Conservation (phyloP, 2,113 vertebrate genomes). For the Campylomormyrus tamandua region DNA sequence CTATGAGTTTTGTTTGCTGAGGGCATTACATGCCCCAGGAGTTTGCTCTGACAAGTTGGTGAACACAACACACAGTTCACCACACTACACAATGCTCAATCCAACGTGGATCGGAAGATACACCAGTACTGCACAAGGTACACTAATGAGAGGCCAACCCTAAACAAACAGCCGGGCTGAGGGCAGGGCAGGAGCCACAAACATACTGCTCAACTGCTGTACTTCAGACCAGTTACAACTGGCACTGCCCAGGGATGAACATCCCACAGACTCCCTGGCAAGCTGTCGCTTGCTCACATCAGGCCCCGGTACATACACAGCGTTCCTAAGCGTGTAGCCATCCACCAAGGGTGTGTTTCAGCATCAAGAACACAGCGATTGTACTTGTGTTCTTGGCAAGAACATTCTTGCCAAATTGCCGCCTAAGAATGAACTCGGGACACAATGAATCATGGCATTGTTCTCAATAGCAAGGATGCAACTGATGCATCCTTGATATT, state of each 20-base stretch:
- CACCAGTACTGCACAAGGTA: background rate
- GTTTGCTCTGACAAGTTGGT: too few relatives aligned
- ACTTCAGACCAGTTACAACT: background rate
- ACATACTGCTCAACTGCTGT: background rate
- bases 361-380: background rate
- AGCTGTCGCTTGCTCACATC: background rate
- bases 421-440: background rate
- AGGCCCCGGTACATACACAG: background rate
- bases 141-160: background rate
- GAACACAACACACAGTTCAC: background rate
- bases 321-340: background rate
- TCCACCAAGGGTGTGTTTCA: background rate
- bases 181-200: background rate
- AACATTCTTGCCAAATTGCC: background rate
- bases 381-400: background rate
- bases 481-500: background rate
- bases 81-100: background rate
- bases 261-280: background rate
- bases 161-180: background rate
- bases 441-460: background rate
- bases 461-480: background rate
- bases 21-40: too few relatives aligned
- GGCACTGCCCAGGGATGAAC: background rate
- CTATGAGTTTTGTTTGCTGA: too few relatives aligned
- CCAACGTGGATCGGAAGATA: background rate